Evolutionary conservation across 2,888 invertebrate genomes (phyloP).

Genomic region (Mythimna albipuncta): DNA sequence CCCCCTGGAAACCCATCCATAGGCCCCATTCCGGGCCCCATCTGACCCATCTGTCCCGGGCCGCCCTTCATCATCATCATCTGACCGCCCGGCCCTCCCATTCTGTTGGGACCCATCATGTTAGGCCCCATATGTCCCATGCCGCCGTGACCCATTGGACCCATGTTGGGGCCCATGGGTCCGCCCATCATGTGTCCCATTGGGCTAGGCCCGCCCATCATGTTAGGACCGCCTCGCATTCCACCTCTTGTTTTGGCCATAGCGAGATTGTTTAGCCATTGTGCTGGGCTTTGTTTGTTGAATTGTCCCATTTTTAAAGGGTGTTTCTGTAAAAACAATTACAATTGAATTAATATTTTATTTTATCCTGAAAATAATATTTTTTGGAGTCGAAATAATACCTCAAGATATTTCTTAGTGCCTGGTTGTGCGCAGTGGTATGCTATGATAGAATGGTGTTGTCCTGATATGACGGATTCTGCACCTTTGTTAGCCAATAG

Average conservation of each 20-base stretch:
- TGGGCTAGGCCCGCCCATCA: slow-evolving; percentile 89
- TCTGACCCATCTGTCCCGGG: slow-evolving; percentile 86
- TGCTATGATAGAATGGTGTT: slow-evolving; percentile 97
- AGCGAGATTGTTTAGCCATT: slow-evolving; percentile 95
- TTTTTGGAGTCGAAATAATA: slow-evolving; percentile 72
- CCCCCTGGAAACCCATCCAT: slow-evolving; percentile 91
- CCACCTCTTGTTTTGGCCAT: slow-evolving; percentile 94
- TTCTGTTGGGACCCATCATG: slow-evolving; percentile 88
- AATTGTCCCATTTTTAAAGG: slow-evolving; percentile 97
- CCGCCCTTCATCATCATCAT: slow-evolving; percentile 90
- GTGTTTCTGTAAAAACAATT: slow-evolving; percentile 93
- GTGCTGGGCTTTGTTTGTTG: slow-evolving; percentile 95
- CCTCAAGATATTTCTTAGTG: slow-evolving; percentile 98
- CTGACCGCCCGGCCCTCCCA: slow-evolving; percentile 85
- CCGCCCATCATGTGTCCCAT: slow-evolving; percentile 89
- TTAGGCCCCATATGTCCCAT: slow-evolving; percentile 89
- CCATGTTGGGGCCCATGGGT: slow-evolving; percentile 87
- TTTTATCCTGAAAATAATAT: not conserved
- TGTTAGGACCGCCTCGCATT: slow-evolving; percentile 89
- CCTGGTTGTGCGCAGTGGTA: slow-evolving; percentile 99
- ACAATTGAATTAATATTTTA: not conserved
- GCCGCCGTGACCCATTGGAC: slow-evolving; percentile 85
- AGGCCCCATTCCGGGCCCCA: slow-evolving; percentile 86
- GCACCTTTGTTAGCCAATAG: slow-evolving; percentile 98
- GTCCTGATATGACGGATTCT: slow-evolving; percentile 97